Percentiles rank a stretch among this genome's conserved stretches.
phyloP scores from a whole-genome alignment of 2,888 invertebrate genomes.

The Troides aeacus region DNA sequence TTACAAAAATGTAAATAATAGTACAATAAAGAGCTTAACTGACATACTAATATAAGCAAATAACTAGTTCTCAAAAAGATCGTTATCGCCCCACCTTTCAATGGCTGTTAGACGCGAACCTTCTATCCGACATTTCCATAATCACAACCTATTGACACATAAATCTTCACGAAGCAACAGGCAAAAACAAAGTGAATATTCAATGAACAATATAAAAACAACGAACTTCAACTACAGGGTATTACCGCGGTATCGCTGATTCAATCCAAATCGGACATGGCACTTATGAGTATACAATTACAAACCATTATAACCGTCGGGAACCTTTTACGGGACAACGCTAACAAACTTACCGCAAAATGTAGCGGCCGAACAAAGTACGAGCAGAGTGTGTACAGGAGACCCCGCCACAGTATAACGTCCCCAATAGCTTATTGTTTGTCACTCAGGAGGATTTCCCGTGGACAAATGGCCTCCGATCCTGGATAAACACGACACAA shows the following conservation, averaged over 20 bases:
- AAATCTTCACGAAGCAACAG: slow-evolving; percentile 36
- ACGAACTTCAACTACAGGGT: slow-evolving; percentile 65
- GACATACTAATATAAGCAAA: slow-evolving; percentile 21
- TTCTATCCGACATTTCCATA: slow-evolving; percentile 32
- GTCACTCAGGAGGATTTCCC: slow-evolving; percentile 71
- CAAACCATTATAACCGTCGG: slow-evolving; percentile 68
- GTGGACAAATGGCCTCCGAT: slow-evolving; percentile 72
- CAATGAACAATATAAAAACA: slow-evolving; percentile 27
- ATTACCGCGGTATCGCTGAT: slow-evolving; percentile 62
- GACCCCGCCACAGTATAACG: slow-evolving; percentile 60
- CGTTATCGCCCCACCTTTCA: slow-evolving; percentile 21
- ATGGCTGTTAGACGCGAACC: slow-evolving; percentile 28
- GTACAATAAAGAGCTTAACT: slow-evolving; percentile 12
- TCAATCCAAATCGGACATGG: slow-evolving; percentile 63
- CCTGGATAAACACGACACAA: slow-evolving; percentile 57
- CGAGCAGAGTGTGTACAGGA: slow-evolving; percentile 34
- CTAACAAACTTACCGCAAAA: slow-evolving; percentile 51
- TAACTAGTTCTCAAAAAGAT: slow-evolving; percentile 17
- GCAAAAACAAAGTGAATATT: slow-evolving; percentile 25
- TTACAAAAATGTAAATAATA: slow-evolving; percentile 18
- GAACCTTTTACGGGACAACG: slow-evolving; percentile 63
- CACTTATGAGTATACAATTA: slow-evolving; percentile 77
- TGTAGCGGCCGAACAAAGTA: slow-evolving; percentile 30
- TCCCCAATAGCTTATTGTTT: slow-evolving; percentile 67
- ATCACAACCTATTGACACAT: slow-evolving; percentile 38